Evolutionary conservation across 2,888 invertebrate genomes (phyloP).

Genomic region (Ochropleura plecta): DNA sequence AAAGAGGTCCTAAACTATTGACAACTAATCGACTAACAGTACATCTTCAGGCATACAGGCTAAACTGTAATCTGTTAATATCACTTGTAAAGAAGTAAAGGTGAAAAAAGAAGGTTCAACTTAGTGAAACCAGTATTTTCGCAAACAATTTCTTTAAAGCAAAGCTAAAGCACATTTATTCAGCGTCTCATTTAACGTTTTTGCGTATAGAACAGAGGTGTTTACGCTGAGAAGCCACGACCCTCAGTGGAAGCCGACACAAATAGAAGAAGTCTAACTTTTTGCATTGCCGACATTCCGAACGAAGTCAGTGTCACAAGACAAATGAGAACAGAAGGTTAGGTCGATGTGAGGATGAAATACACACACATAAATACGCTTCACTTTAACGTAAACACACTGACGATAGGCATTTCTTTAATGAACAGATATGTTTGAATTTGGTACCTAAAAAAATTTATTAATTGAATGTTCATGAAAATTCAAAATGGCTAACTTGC

Average conservation of each 20-base stretch:
- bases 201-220: constrained; percentile 37
- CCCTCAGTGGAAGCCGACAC: constrained; percentile 42
- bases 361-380: not conserved
- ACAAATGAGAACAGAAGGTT: constrained; percentile 11
- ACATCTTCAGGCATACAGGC: not conserved
- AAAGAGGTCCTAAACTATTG: not conserved
- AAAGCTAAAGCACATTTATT: constrained; percentile 28
- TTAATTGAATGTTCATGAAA: not conserved
- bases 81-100: not conserved
- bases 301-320: constrained; percentile 16
- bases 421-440: not conserved
- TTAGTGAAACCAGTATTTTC: not conserved
- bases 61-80: not conserved
- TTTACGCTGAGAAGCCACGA: constrained; percentile 45
- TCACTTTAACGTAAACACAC: not conserved
- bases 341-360: not conserved
- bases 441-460: not conserved
- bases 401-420: not conserved
- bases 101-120: not conserved
- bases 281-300: constrained; percentile 47
- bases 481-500: not conserved
- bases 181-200: constrained; percentile 40
- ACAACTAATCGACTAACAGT: not conserved
- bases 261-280: constrained; percentile 50
- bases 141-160: constrained; percentile 1